A percentile compares a stretch with the other conserved stretches of the same genome.
Conservation (phyloP, 2,113 vertebrate species). For the Paramisgurnus dabryanus region DNA sequence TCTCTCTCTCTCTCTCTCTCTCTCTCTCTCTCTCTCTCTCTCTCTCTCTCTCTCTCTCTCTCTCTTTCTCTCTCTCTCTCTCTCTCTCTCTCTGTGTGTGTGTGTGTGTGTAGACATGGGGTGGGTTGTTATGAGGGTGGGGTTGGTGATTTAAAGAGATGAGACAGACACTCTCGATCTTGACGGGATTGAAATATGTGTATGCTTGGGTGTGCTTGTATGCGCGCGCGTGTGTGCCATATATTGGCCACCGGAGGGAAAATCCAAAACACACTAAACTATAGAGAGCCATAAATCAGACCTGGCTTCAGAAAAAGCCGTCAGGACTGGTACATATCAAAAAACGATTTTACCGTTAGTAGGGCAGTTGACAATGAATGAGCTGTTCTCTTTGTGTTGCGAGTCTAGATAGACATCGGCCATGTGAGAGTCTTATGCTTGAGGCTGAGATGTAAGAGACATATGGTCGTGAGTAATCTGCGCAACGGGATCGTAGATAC, state of each 20-base stretch:
- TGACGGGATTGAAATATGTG: conserved; percentile 24
- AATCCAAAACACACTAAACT: conserved; percentile 30
- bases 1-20: no score
- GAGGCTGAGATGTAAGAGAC: neutral
- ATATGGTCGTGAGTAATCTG: neutral
- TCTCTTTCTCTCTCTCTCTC: no score
- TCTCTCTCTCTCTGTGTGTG: no score
- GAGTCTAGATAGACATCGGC: neutral
- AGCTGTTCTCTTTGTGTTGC: neutral
- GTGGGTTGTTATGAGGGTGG: neutral
- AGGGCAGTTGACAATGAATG: conserved; percentile 28
- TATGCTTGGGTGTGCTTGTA: conserved; percentile 4
- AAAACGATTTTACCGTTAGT: conserved; percentile 25
- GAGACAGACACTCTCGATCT: conserved; percentile 28
- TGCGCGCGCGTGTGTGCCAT: conserved; percentile 17
- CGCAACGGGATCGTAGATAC: no score
- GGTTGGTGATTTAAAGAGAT: conserved; percentile 25
- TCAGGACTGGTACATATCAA: conserved; percentile 25
- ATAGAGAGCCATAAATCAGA: conserved; percentile 37
- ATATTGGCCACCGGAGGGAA: conserved; percentile 26
- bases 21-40: no score
- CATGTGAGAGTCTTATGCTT: neutral
- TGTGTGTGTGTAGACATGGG: neutral
- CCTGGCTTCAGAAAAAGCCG: conserved; percentile 23
- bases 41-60: no score